Evolutionary conservation across 2,797 vertebrate species (phyloP), one percentile per base, ranked within the genome.

Genomic region (Urosaurus nigricauda): DNA sequence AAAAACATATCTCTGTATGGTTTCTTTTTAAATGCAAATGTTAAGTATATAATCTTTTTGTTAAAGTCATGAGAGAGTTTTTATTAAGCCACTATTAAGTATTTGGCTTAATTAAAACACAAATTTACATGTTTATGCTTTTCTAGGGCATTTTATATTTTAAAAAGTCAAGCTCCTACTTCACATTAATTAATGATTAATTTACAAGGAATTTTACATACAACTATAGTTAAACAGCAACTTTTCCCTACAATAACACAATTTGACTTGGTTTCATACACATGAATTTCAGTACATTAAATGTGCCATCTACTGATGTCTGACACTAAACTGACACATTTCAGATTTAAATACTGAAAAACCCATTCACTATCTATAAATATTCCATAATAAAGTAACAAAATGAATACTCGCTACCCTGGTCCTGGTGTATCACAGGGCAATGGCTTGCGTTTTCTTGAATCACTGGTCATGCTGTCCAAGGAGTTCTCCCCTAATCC

Each of bases 401-500:
- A 75, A 40, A 53, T 81, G 11, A 85, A 16, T 7, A 79, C 63
- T 91, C 95, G 97, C 92, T 96, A 99, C 99, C 98, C 98, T 85
- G 98, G 96, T 90, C 98, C 98, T 21, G 98, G 98, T 53, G 98
- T 97, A 95, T 99, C 98, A 94, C 98, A 99, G 87, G 98, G 98
- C 93, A 98, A 98, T 86, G 98, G 95, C 96, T 99, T 99, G 90
- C 98, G 98, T 94, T 99, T 99, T 94, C 97, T 96, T 89, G 98
- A 98, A 93, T 99, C 98, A 19, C 97, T 97, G 96, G 98, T 97
- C 97, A 99, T 94, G 3, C 97, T 97, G 95, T 98, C 98, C 97
- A 99, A 96, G 91, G 97, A 97, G 95, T 98, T 99, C 94, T 99
- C 99, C 97, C 98, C 98, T 94, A 98, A 94, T 92, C 98, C 98